Base-by-base conservation (phyloP, 2,888 invertebrate species). In the Lottia scabra region DNA sequence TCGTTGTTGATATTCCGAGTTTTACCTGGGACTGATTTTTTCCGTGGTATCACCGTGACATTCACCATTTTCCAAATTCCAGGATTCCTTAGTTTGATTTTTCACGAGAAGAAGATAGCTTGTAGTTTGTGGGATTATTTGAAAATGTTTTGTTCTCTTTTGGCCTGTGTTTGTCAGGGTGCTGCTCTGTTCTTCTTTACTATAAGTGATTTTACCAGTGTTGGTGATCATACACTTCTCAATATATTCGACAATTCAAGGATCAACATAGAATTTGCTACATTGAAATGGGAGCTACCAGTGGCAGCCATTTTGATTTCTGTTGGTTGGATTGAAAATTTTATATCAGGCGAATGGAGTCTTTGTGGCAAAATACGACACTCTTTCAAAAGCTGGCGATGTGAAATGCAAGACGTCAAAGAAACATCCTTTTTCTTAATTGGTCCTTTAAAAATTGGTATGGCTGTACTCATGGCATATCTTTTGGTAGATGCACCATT, bases 321-420 rank as follows among this genome's bases (percentile, higher is more conserved):
- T 0, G 92, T 96, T 56, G 96, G 96, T 43, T 99, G 98, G 97
- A 99, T 99, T 99, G 99, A 99, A 90, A 99, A 99, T 90, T 99
- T 96, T 87, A 96, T 97, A 0, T 84, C 84, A 13, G 82, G 84
- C 0, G 84, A 86, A 43, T 86, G 86, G 86, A 81, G 82, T 38
- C 65, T 86, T 26, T 84, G 79, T 72, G 82, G 83, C 15, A 81
- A 80, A 68, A 76, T 84, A 63, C 78, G 75, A 19, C 73, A 82
- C 26, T 80, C 82, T 2, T 84, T 85, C 71, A 83, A 83, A 72
- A 78, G 81, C 64, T 84, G 82, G 81, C 77, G 84, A 15, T 80
- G 80, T 38, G 76, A 83, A 30, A 70, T 85, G 15, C 83, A 85
- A 65, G 84, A 85, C 63, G 81, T 81, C 4, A 73, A 82, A 13